These are phyloP conservation scores for Notarius quadriscutis DNA, from an alignment of 2,113 vertebrate genomes.

Conservation along the genomic window DNA sequence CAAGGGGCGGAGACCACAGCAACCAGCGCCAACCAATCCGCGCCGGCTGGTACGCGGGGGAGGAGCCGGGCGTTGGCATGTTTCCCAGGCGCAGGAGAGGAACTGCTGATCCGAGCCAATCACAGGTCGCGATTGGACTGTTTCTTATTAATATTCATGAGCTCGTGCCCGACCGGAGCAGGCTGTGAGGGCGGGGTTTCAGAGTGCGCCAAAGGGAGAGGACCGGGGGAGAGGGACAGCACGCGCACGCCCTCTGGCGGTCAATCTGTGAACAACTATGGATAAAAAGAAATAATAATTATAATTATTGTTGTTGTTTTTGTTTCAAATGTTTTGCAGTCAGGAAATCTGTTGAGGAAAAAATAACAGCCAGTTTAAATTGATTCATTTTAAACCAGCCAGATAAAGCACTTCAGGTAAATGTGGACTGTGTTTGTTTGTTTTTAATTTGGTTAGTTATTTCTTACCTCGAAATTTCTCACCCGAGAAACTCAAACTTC, in stretches of 20 bases:
- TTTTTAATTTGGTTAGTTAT: background rate
- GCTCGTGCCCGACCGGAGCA: background rate
- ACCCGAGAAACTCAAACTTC: background rate
- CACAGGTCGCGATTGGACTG: background rate
- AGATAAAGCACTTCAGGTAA: too few species aligned
- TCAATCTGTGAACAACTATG: background rate
- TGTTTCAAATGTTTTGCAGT: background rate
- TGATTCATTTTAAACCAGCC: too few species aligned
- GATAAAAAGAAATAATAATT: background rate
- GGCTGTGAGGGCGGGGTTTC: background rate
- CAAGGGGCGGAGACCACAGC: background rate
- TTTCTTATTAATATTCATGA: conserved; percentile 25
- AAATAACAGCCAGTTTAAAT: too few species aligned
- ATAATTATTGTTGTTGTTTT: background rate
- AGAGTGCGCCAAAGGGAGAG: background rate
- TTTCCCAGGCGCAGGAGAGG: background rate
- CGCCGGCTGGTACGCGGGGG: too few species aligned
- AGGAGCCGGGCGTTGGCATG: background rate
- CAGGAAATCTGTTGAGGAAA: too few species aligned
- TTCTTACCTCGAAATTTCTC: background rate
- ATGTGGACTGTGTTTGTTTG: too few species aligned
- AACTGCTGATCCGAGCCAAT: background rate
- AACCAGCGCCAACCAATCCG: conserved; percentile 2
- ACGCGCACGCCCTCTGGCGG: conserved; percentile 12
- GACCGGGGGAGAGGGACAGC: background rate